Evolutionary conservation across 1,140 invertebrate genomes (phyloP).

Genomic region (Brachionus paranguensis): DNA sequence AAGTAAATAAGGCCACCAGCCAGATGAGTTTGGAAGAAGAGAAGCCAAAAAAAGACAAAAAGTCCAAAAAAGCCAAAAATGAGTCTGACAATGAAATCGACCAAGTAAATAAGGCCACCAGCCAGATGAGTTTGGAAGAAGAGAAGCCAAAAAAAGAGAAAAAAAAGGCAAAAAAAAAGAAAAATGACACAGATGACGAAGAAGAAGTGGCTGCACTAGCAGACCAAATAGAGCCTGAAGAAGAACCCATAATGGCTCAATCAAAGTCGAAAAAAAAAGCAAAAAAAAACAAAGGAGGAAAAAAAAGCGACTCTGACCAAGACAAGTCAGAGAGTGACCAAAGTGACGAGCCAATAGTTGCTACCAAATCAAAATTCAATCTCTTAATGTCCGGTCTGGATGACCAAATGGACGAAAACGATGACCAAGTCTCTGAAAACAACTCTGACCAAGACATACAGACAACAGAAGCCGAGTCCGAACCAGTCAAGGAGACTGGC

Average conservation of each 20-base stretch:
- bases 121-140: not conserved
- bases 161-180: conserved; percentile 9
- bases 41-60: not conserved
- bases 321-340: not conserved
- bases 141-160: not conserved
- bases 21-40: not conserved
- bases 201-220: not conserved
- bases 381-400: not conserved
- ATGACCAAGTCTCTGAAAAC: not conserved
- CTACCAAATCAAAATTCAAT: not conserved
- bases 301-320: not conserved
- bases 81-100: not conserved
- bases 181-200: not conserved
- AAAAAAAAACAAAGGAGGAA: not conserved
- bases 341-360: not conserved
- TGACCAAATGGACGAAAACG: not conserved
- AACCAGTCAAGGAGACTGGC: not conserved
- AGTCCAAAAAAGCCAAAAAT: not conserved
- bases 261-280: not conserved
- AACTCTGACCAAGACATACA: not conserved
- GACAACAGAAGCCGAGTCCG: not conserved
- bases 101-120: not conserved
- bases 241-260: not conserved
- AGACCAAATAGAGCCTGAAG: not conserved
- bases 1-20: not conserved